Base-by-base conservation (phyloP, 2,888 invertebrate genomes). In the Epiblema foenella region DNA sequence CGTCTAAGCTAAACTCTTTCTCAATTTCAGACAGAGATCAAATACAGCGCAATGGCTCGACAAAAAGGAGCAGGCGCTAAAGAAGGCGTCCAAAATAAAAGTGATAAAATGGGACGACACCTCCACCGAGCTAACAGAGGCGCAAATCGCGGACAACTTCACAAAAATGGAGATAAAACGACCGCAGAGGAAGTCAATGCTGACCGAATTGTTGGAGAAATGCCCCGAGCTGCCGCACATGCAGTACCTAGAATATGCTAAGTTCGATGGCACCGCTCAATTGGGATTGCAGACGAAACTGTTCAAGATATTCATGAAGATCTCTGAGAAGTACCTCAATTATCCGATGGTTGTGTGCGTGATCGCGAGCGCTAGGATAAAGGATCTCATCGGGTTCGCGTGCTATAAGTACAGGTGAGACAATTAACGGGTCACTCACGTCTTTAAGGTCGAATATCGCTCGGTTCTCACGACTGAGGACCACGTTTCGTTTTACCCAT, bases 351-450 rank as follows among this genome's bases (percentile, higher is more conserved):
- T 95, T 79, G 95, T 98, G 66, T 95, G 96, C 80, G 97, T 98
- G 65, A 94, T 98, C 72, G 95, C 97, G 18, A 95, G 95, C 79
- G 98, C 98, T 33, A 98, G 97, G 92, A 97, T 99, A 68, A 94
- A 95, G 79, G 98, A 99, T 85, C 94, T 99, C 42, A 97, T 99
- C 84, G 99, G 99, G 46, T 95, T 99, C 68, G 97, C 97, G 80
- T 97, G 98, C 90, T 98, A 97, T 85, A 97, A 97, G 92, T 96
- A 95, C 95, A 92, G 95, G 95, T 24, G 24, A 24, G n/a, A n/a
- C n/a, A n/a, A n/a, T n/a, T n/a, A n/a, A n/a, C n/a, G n/a, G n/a
- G n/a, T n/a, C n/a, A n/a, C n/a, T n/a, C n/a, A n/a, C n/a, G n/a
- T n/a, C n/a, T n/a, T n/a, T n/a, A n/a, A n/a, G n/a, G n/a, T n/a